These are phyloP conservation scores for Pseudoatta argentina DNA, from an alignment of 1,140 invertebrate species.

Conservation along the genomic window DNA sequence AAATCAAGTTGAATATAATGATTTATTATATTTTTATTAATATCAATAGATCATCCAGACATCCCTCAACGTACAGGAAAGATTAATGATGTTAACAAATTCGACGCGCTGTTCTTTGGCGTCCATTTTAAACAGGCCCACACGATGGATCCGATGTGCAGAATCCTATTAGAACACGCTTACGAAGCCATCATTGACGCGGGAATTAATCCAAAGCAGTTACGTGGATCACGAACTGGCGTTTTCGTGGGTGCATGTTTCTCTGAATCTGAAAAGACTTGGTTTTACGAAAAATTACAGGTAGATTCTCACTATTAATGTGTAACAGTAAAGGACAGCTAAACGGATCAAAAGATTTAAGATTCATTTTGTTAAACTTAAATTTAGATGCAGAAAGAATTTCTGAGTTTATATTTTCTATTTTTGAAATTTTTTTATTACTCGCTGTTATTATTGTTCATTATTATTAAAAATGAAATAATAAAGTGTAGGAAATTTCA, in stretches of 20 bases:
- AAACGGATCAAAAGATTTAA: background rate
- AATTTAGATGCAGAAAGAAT: background rate
- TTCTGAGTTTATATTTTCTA: background rate
- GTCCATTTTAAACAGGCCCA: slow-evolving; percentile 94
- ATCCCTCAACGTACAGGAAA: slow-evolving; percentile 92
- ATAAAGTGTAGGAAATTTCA: background rate
- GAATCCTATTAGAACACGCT: slow-evolving; percentile 93
- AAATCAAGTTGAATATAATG: background rate
- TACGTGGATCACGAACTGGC: slow-evolving; percentile 91
- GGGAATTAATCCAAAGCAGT: slow-evolving; percentile 87
- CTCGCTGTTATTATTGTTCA: no score
- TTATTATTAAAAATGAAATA: background rate
- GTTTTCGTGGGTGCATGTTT: slow-evolving; percentile 94
- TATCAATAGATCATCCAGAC: slow-evolving; percentile 88
- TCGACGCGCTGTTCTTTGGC: slow-evolving; percentile 94
- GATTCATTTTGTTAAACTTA: background rate
- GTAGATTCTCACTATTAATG: slow-evolving; percentile 59
- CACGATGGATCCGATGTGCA: slow-evolving; percentile 95
- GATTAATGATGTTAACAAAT: slow-evolving; percentile 92
- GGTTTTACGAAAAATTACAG: slow-evolving; percentile 89
- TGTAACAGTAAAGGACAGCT: background rate
- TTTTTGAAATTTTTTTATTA: background rate
- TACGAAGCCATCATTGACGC: slow-evolving; percentile 97
- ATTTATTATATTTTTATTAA: slow-evolving; percentile 15
- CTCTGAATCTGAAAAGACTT: slow-evolving; percentile 91